Evolutionary conservation across 35 echinoderm and acorn worm species (phyloP).

Genomic region (Patiria miniata): DNA sequence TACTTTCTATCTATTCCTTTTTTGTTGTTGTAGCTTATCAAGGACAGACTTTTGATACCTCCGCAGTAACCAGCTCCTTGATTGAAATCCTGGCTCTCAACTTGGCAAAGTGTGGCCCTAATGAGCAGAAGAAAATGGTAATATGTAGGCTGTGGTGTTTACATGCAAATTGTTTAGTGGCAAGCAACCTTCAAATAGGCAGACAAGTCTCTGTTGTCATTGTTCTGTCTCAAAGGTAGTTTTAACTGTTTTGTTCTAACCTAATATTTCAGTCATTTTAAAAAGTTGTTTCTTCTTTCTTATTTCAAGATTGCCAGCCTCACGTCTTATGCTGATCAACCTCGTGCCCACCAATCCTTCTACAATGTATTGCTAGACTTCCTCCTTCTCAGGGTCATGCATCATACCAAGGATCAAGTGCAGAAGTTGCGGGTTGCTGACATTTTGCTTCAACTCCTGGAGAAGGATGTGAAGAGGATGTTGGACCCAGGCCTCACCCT

Average conservation of each 20-base stretch:
- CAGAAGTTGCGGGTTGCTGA: slow-evolving; percentile 24
- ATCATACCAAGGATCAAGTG: background rate
- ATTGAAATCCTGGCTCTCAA: slow-evolving; percentile 40
- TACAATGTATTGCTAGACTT: slow-evolving; percentile 18
- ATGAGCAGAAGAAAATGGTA: slow-evolving; percentile 37
- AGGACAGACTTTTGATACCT: background rate
- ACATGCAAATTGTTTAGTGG: background rate
- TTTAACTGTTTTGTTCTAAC: no score
- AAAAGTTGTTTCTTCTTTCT: no score
- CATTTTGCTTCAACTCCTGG: slow-evolving; percentile 32
- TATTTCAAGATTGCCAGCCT: background rate
- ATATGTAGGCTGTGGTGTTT: background rate
- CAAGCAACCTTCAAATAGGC: no score
- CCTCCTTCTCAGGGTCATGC: slow-evolving; percentile 18
- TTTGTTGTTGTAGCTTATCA: background rate
- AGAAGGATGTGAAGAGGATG: slow-evolving; percentile 31
- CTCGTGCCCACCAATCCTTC: background rate
- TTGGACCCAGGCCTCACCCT: background rate
- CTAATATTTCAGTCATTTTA: no score
- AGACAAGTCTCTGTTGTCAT: no score
- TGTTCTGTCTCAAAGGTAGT: no score
- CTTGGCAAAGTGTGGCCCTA: slow-evolving; percentile 8
- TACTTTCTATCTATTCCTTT: no score
- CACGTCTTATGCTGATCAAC: background rate
- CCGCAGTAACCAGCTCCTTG: background rate